phyloP scores from a whole-genome alignment of 2,888 invertebrate genomes.

The Agelastica alni region DNA sequence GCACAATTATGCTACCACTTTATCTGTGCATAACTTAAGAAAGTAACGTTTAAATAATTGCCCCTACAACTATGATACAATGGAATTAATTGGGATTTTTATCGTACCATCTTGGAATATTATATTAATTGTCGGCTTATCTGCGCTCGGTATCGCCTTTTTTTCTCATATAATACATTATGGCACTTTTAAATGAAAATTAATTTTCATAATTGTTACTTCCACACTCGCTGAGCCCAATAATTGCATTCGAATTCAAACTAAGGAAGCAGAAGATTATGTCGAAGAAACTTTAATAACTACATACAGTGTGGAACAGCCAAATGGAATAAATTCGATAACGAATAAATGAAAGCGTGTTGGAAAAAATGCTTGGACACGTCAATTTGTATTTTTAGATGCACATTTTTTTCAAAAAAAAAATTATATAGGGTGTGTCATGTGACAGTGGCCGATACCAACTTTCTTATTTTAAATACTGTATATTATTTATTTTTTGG shows the following conservation, averaged over 20 bases:
- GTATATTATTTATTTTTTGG: too few species aligned
- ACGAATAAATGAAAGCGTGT: too few species aligned
- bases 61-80: slow-evolving; percentile 32
- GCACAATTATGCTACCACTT: slow-evolving; percentile 41
- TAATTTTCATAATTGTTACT: slow-evolving; percentile 32
- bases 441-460: too few species aligned
- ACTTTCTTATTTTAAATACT: too few species aligned
- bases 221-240: slow-evolving; percentile 23
- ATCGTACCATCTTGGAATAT: slow-evolving; percentile 33
- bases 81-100: slow-evolving; percentile 33
- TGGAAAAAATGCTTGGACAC: too few species aligned
- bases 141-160: slow-evolving; percentile 27
- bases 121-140: slow-evolving; percentile 34
- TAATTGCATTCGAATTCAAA: slow-evolving; percentile 21
- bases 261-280: slow-evolving; percentile 17
- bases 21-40: slow-evolving; percentile 42
- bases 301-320: too few species aligned
- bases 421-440: too few species aligned
- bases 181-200: slow-evolving; percentile 32
- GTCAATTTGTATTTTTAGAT: too few species aligned
- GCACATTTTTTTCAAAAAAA: too few species aligned
- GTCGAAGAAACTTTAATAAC: slow-evolving; percentile 5
- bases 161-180: slow-evolving; percentile 29
- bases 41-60: slow-evolving; percentile 40
- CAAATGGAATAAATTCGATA: too few species aligned